Percentiles rank a stretch among this genome's conserved stretches.
Conservation (phyloP, 2,797 vertebrate genomes). For the Chiroxiphia lanceolata region DNA sequence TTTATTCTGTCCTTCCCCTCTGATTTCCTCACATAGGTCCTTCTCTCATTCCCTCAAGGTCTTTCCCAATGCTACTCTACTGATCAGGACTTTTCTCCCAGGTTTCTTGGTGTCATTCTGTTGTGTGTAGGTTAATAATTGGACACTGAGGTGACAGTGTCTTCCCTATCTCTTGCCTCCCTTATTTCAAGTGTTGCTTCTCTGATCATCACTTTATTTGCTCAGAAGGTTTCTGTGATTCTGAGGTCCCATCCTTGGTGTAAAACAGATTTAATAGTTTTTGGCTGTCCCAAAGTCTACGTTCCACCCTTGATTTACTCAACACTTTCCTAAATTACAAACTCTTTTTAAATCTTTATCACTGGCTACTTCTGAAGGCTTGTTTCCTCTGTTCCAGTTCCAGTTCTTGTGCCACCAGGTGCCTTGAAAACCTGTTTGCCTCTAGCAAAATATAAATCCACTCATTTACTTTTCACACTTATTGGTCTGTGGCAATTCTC, state of each 20-base stretch:
- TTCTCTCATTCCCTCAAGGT: neutral
- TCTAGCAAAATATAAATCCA: neutral
- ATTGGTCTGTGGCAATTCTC: neutral
- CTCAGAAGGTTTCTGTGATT: neutral
- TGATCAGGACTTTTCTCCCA: neutral
- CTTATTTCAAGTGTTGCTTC: neutral
- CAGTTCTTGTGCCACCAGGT: neutral
- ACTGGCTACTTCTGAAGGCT: neutral
- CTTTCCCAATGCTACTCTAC: neutral
- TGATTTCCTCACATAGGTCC: neutral
- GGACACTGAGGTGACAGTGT: neutral
- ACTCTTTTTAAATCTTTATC: neutral
- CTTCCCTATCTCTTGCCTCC: neutral
- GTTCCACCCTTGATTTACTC: neutral
- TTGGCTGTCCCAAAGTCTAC: neutral
- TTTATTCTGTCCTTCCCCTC: neutral
- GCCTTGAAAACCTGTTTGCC: neutral
- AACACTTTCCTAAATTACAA: neutral
- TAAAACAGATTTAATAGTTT: neutral
- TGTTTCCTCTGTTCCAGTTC: neutral
- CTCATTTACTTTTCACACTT: neutral
- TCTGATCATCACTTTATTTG: neutral
- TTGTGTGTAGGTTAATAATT: neutral
- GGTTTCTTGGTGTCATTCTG: neutral
- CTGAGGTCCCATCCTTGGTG: neutral